Evolutionary conservation across 2,797 vertebrate genomes (phyloP).

Genomic region (Masticophis lateralis): DNA sequence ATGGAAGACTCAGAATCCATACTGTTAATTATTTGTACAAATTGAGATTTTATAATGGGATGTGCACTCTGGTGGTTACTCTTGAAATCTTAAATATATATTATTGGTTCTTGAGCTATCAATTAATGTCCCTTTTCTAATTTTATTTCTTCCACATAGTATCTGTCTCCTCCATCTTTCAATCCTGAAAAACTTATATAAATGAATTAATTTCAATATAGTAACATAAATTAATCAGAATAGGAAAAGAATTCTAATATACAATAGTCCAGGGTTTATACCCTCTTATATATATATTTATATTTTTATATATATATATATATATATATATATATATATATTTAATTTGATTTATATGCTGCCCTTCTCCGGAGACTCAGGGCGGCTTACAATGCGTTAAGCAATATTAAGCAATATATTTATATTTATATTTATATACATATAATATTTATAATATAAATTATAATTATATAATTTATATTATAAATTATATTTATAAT

Average conservation of each 20-base stretch:
- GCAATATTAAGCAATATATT: too few species aligned
- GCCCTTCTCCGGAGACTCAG: too few species aligned
- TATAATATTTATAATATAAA: too few species aligned
- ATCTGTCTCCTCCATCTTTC: neutral
- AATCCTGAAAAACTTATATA: constrained; percentile 30
- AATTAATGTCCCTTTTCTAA: neutral
- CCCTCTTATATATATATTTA: neutral
- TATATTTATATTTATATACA: too few species aligned
- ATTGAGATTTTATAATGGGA: neutral
- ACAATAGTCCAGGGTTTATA: neutral
- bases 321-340: too few species aligned
- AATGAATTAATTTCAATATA: constrained; percentile 30
- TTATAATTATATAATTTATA: too few species aligned
- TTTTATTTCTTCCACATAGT: neutral
- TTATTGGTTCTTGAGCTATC: neutral
- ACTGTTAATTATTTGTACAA: neutral
- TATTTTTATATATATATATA: too few species aligned
- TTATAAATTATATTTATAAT: too few species aligned
- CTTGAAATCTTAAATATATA: neutral
- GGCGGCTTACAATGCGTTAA: too few species aligned
- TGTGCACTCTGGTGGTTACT: neutral
- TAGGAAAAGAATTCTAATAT: constrained; percentile 24
- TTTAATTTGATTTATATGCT: too few species aligned
- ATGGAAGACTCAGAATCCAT: neutral
- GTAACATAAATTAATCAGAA: constrained; percentile 24